Evolutionary conservation across 2,888 invertebrate genomes (phyloP).

Genomic region (Mycogona germanica): DNA sequence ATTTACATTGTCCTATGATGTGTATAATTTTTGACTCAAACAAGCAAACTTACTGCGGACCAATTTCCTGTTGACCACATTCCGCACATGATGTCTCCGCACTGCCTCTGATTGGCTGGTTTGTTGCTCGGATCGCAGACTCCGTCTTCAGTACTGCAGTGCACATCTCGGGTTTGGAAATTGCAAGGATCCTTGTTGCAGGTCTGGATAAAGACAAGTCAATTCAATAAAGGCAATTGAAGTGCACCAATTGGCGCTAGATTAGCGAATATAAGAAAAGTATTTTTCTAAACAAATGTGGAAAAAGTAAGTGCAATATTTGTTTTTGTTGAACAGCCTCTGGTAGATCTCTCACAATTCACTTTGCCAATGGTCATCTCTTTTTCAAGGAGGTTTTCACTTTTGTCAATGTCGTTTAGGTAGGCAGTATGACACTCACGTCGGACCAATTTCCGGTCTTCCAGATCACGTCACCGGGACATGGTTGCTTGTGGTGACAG

Average conservation of each 20-base stretch:
- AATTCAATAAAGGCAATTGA: neutral
- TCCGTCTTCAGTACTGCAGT: slow-evolving; percentile 25
- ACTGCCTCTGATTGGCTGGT: slow-evolving; percentile 28
- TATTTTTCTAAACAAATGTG: neutral
- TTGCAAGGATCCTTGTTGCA: slow-evolving; percentile 33
- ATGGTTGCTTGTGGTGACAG: slow-evolving; percentile 44
- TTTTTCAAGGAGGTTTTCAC: neutral
- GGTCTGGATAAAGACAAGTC: slow-evolving; percentile 24
- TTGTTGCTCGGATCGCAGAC: slow-evolving; percentile 28
- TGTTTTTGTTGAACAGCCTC: no score
- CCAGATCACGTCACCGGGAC: slow-evolving; percentile 28
- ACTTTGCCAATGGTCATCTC: no score
- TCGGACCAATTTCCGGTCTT: slow-evolving; percentile 24
- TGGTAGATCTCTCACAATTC: no score
- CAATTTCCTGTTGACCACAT: slow-evolving; percentile 32
- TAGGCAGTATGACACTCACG: slow-evolving; percentile 18
- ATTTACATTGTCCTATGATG: no score
- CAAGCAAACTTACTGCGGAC: slow-evolving; percentile 35
- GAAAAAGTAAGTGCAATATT: no score
- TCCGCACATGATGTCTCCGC: slow-evolving; percentile 32
- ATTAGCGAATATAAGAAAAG: no score
- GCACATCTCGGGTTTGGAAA: slow-evolving; percentile 27
- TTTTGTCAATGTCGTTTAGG: neutral
- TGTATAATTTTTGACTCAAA: no score
- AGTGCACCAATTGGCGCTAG: no score